Evolutionary conservation across 2,797 vertebrate genomes (phyloP).

Genomic region (Crax fasciolata): DNA sequence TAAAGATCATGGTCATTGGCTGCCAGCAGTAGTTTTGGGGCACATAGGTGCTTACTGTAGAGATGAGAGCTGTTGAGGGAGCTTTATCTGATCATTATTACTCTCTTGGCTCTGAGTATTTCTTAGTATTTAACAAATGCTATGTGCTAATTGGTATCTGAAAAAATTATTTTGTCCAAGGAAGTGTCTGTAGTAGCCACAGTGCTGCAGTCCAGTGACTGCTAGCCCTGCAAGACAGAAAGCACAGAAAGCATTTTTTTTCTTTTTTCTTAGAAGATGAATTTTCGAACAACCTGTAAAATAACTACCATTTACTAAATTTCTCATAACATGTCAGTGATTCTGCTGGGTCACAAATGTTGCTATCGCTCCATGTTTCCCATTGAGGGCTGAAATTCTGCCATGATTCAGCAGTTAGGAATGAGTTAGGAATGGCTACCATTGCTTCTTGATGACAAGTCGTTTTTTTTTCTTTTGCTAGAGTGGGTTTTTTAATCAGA

Average conservation of each 20-base stretch:
- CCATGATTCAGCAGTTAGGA: background rate
- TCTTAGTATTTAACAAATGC: background rate
- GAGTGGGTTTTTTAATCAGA: background rate
- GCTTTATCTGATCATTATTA: background rate
- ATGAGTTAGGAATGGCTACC: background rate
- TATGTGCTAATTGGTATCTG: background rate
- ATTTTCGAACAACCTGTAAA: conserved; percentile 13
- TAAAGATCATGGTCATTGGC: background rate
- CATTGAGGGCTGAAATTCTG: background rate
- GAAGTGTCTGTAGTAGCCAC: background rate
- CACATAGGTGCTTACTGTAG: background rate
- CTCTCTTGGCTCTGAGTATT: background rate
- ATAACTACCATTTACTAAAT: background rate
- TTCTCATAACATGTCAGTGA: background rate
- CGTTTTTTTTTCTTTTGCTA: background rate
- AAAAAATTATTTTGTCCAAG: background rate
- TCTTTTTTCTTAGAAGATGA: background rate
- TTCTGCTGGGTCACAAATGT: background rate
- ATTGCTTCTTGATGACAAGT: background rate
- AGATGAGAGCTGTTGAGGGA: background rate
- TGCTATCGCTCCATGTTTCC: background rate
- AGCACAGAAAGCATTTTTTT: background rate
- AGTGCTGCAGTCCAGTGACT: background rate
- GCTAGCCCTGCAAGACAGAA: background rate
- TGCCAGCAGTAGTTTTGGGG: background rate